A percentile compares a stretch with the other conserved stretches of the same genome.
phyloP scores from a whole-genome alignment of 2,113 vertebrate genomes.

The Colius striatus region DNA sequence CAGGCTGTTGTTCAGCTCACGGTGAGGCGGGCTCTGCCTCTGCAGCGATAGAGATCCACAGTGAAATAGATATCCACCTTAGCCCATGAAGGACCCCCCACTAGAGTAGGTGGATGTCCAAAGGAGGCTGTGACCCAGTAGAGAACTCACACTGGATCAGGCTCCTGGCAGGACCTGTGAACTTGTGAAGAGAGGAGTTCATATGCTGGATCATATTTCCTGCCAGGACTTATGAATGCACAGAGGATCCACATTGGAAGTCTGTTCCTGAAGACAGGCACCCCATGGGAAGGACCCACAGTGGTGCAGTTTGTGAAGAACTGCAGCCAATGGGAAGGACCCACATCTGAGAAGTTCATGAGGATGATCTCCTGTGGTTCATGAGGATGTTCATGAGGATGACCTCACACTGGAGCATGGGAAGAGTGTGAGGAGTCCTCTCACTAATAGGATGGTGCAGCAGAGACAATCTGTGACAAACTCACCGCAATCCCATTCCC shows the following conservation, averaged over 20 bases:
- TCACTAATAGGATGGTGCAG: too few species aligned
- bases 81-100: not conserved
- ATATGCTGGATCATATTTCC: not conserved
- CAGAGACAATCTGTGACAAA: too few species aligned
- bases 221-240: not conserved
- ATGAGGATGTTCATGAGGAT: too few species aligned
- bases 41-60: not conserved
- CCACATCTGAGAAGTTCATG: too few species aligned
- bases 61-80: not conserved
- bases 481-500: too few species aligned
- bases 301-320: not conserved
- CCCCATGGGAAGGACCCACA: not conserved
- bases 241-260: too few species aligned
- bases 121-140: not conserved
- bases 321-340: not conserved
- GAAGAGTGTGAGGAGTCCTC: too few species aligned
- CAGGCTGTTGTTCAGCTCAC: not conserved
- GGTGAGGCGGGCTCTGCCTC: not conserved
- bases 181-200: not conserved
- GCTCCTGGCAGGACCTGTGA: not conserved
- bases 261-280: too few species aligned
- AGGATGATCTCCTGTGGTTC: not conserved
- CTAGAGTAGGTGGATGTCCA: not conserved
- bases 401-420: not conserved
- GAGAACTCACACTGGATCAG: not conserved